Percentiles rank a stretch among this genome's conserved stretches.
Evolutionary conservation across 1,140 invertebrate species (phyloP).

Genomic region (Drosophila mauritiana): DNA sequence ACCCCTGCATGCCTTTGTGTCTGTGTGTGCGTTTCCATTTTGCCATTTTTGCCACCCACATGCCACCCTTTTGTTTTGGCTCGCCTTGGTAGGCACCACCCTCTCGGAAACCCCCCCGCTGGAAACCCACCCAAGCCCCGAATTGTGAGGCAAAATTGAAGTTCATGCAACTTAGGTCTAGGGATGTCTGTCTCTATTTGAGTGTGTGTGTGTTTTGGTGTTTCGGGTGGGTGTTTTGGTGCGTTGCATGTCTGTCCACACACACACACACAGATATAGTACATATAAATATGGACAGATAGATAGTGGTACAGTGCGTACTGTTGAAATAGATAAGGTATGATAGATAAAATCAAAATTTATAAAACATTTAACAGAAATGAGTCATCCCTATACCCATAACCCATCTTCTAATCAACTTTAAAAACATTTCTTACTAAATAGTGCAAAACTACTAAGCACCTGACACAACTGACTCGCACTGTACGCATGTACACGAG

Average conservation of each 20-base stretch:
- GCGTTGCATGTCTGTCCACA: constrained; percentile 40
- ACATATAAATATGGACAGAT: constrained; percentile 31
- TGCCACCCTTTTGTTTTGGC: constrained; percentile 28
- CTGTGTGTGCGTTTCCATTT: constrained; percentile 38
- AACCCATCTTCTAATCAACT: too few relatives aligned
- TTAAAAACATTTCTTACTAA: too few relatives aligned
- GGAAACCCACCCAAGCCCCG: constrained; percentile 9
- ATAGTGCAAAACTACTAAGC: too few relatives aligned
- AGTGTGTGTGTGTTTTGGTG: constrained; percentile 18
- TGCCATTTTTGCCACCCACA: constrained; percentile 12
- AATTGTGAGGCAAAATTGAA: constrained; percentile 45
- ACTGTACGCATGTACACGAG: constrained; percentile 23
- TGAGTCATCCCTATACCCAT: too few relatives aligned
- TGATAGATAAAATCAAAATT: background rate
- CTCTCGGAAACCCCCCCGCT: background rate
- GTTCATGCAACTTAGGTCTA: constrained; percentile 57
- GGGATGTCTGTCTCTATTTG: constrained; percentile 42
- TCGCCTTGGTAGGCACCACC: constrained; percentile 36
- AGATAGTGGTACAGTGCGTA: constrained; percentile 37
- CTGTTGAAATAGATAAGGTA: background rate
- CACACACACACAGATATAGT: background rate
- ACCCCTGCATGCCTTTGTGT: constrained; percentile 4
- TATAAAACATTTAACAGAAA: background rate
- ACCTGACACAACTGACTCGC: background rate
- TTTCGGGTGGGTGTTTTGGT: constrained; percentile 21